phyloP scores from a whole-genome alignment of 1,140 invertebrate species.

The Latrodectus geometricus region DNA sequence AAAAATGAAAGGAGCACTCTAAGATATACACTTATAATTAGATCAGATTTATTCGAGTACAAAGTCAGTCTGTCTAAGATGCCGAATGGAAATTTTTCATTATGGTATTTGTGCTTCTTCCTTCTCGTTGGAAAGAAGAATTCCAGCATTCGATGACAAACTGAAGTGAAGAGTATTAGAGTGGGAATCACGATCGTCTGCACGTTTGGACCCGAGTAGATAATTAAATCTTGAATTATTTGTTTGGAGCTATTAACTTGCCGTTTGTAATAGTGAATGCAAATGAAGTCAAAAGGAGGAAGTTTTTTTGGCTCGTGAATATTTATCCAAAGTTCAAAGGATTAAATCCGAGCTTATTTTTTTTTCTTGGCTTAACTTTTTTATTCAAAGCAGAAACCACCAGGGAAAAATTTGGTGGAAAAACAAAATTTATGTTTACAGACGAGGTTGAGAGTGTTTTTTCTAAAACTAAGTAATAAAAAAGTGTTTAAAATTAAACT shows the following conservation, averaged over 20 bases:
- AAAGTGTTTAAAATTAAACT: too few relatives aligned
- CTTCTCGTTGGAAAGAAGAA: neutral
- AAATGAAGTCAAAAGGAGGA: neutral
- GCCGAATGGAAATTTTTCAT: neutral
- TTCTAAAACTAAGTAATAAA: too few relatives aligned
- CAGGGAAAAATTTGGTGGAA: too few relatives aligned
- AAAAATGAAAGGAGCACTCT: neutral
- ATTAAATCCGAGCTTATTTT: too few relatives aligned
- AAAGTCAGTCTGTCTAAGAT: neutral
- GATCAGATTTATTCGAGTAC: neutral
- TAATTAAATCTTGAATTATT: conserved; percentile 1
- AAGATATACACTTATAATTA: neutral
- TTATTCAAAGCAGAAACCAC: too few relatives aligned
- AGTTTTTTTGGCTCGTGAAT: neutral
- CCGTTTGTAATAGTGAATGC: neutral
- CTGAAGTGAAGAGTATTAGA: neutral
- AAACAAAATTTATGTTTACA: too few relatives aligned
- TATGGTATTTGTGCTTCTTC: neutral
- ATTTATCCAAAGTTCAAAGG: too few relatives aligned
- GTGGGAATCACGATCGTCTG: neutral
- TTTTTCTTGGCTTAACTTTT: too few relatives aligned
- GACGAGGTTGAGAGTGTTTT: too few relatives aligned
- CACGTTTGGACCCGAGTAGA: neutral
- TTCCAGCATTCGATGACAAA: neutral
- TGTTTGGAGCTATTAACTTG: neutral